A percentile compares a stretch with the other conserved stretches of the same genome.
phyloP scores from a whole-genome alignment of 2,113 vertebrate genomes.

The Ochotona curzoniae region DNA sequence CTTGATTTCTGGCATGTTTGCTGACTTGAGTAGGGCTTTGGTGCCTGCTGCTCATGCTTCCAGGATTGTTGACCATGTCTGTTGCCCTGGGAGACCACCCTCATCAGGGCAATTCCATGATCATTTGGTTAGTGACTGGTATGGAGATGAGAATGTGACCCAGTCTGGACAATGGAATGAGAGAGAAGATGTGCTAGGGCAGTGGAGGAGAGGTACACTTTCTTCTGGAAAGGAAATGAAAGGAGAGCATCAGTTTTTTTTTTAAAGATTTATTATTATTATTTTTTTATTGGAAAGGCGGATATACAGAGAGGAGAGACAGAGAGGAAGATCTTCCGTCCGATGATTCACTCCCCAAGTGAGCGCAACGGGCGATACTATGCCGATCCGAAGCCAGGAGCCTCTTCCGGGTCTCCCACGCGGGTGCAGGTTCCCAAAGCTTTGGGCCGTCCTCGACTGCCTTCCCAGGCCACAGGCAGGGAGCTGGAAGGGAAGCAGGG shows the following conservation, averaged over 20 bases:
- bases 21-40: neutral
- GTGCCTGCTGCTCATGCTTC: neutral
- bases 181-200: neutral
- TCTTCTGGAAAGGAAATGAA: neutral
- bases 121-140: neutral
- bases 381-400: too few species aligned
- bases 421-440: too few species aligned
- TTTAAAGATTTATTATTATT: constrained; percentile 18
- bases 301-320: too few species aligned
- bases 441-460: too few species aligned
- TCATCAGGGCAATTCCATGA: neutral
- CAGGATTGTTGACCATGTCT: neutral
- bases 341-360: too few species aligned
- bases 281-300: too few species aligned
- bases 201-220: neutral
- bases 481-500: too few species aligned
- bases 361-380: too few species aligned
- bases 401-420: too few species aligned
- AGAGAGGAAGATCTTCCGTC: too few species aligned
- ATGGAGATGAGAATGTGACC: neutral
- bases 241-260: neutral
- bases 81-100: neutral
- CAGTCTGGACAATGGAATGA: neutral
- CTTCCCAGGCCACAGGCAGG: too few species aligned
- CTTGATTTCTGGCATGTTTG: neutral